These are phyloP conservation scores for Ataeniobius toweri DNA, from an alignment of 2,797 vertebrate genomes.

Conservation along the genomic window DNA sequence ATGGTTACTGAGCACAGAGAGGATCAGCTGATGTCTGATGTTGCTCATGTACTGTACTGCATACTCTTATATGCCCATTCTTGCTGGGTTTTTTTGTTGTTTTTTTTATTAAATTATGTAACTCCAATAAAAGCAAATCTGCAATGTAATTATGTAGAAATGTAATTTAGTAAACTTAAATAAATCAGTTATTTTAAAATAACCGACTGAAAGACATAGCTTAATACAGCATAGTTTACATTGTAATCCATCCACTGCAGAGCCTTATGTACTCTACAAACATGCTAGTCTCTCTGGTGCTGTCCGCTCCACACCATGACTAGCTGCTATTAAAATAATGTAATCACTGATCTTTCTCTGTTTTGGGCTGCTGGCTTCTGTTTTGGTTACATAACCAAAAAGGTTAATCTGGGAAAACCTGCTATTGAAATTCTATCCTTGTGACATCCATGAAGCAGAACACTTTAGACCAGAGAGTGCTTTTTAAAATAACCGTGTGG, in stretches of 20 bases:
- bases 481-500: not conserved
- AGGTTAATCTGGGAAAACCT: slow-evolving; percentile 21
- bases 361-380: slow-evolving; percentile 1
- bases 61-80: slow-evolving; percentile 43
- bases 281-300: not conserved
- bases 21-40: slow-evolving; percentile 90
- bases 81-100: slow-evolving; percentile 2
- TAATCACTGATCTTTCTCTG: slow-evolving; percentile 14
- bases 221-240: slow-evolving; percentile 11
- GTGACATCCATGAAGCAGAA: slow-evolving; percentile 18
- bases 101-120: no score
- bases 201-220: slow-evolving; percentile 1
- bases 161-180: not conserved
- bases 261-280: slow-evolving; percentile 3
- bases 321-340: slow-evolving; percentile 21
- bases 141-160: not conserved
- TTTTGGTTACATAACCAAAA: slow-evolving; percentile 43
- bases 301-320: not conserved
- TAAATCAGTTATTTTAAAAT: not conserved
- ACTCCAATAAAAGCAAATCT: not conserved
- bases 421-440: slow-evolving; percentile 29
- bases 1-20: slow-evolving; percentile 86
- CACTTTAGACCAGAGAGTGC: slow-evolving; percentile 18
- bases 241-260: not conserved
- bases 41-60: slow-evolving; percentile 73